Conservation (phyloP, 2,797 vertebrate species). For the Calcarius lapponicus region DNA sequence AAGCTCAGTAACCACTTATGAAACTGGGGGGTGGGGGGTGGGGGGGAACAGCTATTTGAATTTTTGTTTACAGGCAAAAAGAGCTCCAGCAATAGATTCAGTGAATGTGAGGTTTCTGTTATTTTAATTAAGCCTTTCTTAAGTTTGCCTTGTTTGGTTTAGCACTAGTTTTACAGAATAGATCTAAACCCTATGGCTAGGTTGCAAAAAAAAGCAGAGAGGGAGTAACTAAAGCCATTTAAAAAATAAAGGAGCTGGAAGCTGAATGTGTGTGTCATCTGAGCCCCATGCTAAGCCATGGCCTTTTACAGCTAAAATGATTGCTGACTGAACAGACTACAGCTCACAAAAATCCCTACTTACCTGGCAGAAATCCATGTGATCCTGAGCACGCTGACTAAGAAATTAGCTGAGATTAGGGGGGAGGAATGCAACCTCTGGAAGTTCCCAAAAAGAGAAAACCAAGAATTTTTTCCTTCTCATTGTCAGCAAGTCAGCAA, state of each 20-base stretch:
- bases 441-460: conserved; percentile 22
- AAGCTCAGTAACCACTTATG: conserved; percentile 66
- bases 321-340: background rate
- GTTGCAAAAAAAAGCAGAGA: background rate
- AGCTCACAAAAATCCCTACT: background rate
- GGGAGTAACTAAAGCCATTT: conserved; percentile 26
- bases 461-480: background rate
- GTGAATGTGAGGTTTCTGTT: conserved; percentile 50
- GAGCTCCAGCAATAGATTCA: conserved; percentile 40
- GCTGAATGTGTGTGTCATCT: background rate
- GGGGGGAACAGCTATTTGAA: conserved; percentile 7
- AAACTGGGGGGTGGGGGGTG: background rate
- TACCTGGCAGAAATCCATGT: conserved; percentile 48
- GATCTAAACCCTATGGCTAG: conserved; percentile 20
- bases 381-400: background rate
- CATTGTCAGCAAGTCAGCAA: background rate
- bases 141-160: conserved; percentile 65
- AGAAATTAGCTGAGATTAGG: conserved; percentile 1
- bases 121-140: conserved; percentile 55
- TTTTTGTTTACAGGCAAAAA: conserved; percentile 61
- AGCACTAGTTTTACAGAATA: conserved; percentile 30
- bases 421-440: background rate
- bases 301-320: conserved; percentile 54
- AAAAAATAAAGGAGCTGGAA: conserved; percentile 50
- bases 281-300: background rate